Base-by-base conservation (phyloP, 2,797 vertebrate genomes). In the Microhierax caerulescens region DNA sequence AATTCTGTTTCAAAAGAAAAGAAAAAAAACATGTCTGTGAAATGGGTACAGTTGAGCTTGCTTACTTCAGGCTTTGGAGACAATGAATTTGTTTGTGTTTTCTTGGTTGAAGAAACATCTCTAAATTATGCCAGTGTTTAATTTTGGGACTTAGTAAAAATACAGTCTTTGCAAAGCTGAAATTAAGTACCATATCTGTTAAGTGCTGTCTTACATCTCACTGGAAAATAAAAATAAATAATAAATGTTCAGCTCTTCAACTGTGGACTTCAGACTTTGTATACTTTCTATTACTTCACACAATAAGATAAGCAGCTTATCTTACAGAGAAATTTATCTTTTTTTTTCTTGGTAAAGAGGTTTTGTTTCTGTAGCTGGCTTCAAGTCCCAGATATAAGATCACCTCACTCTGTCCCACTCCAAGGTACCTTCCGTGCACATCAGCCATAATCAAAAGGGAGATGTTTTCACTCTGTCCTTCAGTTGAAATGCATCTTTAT, bases 351-450 rank as follows among this genome's bases (percentile, higher is more conserved):
- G 60, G 93, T 97, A 95, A 97, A 94, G 96, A 95, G 94, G 77
- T 94, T 96, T 97, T 96, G 93, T 96, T 97, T 97, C 81, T 96
- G 95, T 94, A 91, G 90, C 94, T 97, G 95, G 90, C 93, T 94
- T 91, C 95, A 88, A 64, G 93, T 97, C 12, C 91, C 95, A 96
- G 96, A 88, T 93, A 75, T n/a, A 88, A 96, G 94, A 94, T 97
- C 85, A 69, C 85, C 90, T 96, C 95, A 59, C 73, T 82, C 96
- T 95, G 85, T 91, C 90, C 93, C 54, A 64, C 87, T 83, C 96
- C 45, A 56, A 92, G 88, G 74, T 83, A 74, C 91, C 95, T 96
- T 91, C 96, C 50, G 10, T 93, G 93, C 88, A 72, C 76, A 94
- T 91, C 95, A 95, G 89, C 93, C 57, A 22, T 16, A 32, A 22